Evolutionary conservation across 1,140 invertebrate genomes (phyloP), one percentile per base, ranked within the genome.

Genomic region (Calliphora vicina): DNA sequence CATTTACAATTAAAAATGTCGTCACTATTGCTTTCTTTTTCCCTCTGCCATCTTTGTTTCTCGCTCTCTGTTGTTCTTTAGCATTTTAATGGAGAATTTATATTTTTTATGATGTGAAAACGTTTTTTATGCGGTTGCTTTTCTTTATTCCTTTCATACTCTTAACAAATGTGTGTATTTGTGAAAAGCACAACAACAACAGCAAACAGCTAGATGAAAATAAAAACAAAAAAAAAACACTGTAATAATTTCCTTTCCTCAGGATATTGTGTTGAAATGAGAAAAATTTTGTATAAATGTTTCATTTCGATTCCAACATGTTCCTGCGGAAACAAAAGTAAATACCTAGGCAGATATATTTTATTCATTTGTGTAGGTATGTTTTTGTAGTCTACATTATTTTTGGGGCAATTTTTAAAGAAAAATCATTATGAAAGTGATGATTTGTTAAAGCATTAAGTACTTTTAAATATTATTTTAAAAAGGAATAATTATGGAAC

Each of bases 1-100:
- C 88, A 88, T 89, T 88, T 88, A 88, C 88, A 89, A 89, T 89
- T 89, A 89, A 89, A 89, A 89, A 89, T 89, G 88, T 89, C 88
- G 88, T 88, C 88, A 87, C 86, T 86, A 83, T 73, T 82, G 4
- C 81, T 35, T 50, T 82, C 81, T 82, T 85, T 81, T 61, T 84
- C 35, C 13, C 35, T 17, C 26, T 78, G 2, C n/a, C 10, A 43
- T 12, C 35, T 35, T 2, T 9, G 13, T 3, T 29, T 23, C 61
- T 67, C 61, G 17, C 25, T 25, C 61, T 20, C 61, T 67, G 35
- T 35, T 35, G 35, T 35, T 4, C 23, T 67, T 67, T 23, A 67
- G n/a, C n/a, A 2, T 25, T 25, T 67, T 23, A 23, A 23, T n/a
- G n/a, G n/a, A 29, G 4, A 76, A 74, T 74, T 76, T 76, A 35